Percentiles rank a stretch among this genome's conserved stretches.
Conservation (phyloP, 2,888 invertebrate species). For the Cosmorhoe ocellata region DNA sequence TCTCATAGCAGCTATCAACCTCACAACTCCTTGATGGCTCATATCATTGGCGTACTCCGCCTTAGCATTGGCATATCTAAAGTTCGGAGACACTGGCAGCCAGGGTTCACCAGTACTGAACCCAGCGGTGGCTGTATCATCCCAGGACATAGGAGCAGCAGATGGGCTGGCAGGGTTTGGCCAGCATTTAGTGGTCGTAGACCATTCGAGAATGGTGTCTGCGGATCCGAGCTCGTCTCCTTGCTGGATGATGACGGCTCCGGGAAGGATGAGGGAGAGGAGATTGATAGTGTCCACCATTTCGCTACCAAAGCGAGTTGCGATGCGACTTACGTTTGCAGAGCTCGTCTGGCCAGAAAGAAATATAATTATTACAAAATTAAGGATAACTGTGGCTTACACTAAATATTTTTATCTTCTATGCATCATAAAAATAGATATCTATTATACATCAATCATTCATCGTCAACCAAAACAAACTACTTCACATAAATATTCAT, state of each 20-base stretch:
- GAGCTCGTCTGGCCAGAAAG: constrained; percentile 69
- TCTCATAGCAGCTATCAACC: constrained; percentile 64
- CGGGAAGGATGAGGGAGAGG: constrained; percentile 87
- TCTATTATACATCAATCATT: too few relatives aligned
- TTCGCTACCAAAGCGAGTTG: constrained; percentile 84
- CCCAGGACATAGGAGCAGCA: constrained; percentile 71
- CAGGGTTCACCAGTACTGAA: constrained; percentile 84
- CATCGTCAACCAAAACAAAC: background rate
- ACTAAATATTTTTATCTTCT: too few relatives aligned
- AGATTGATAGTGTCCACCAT: constrained; percentile 87
- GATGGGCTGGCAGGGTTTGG: constrained; percentile 58
- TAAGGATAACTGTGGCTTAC: too few relatives aligned
- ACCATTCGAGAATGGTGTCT: constrained; percentile 80
- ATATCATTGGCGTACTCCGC: constrained; percentile 72
- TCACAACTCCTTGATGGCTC: constrained; percentile 75
- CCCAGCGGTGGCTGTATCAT: constrained; percentile 69
- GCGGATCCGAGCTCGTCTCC: constrained; percentile 88
- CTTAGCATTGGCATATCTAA: constrained; percentile 83
- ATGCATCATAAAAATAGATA: too few relatives aligned
- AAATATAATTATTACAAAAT: too few relatives aligned
- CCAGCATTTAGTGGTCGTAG: constrained; percentile 71
- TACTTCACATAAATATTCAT: constrained; percentile 7
- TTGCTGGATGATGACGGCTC: constrained; percentile 89
- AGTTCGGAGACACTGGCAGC: constrained; percentile 86
- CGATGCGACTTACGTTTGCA: constrained; percentile 58